Evolutionary conservation across 1,140 invertebrate species (phyloP), one percentile per base, ranked within the genome.

Genomic region (Coenobita brevimanus): DNA sequence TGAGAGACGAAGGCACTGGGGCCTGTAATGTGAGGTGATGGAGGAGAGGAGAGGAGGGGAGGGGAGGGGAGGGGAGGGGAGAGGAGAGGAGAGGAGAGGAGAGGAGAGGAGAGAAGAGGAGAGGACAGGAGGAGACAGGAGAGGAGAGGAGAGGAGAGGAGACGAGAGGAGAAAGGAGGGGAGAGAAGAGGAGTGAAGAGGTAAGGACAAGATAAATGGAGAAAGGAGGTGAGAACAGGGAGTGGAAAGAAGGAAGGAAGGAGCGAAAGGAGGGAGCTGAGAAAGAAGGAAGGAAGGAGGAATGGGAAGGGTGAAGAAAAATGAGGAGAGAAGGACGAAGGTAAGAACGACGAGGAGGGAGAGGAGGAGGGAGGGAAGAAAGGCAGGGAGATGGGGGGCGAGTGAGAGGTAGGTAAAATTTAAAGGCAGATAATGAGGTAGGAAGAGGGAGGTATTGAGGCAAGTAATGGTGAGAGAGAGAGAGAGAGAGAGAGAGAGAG

Each of bases 21-120:
- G n/a, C n/a, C n/a, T n/a, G n/a, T n/a, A n/a, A n/a, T n/a, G n/a
- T n/a, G n/a, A n/a, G n/a, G n/a, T n/a, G n/a, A 57, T 13, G 54
- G 54, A 57, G n/a, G n/a, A 57, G 10, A 57, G n/a, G n/a, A 57
- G n/a, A n/a, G n/a, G n/a, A 57, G n/a, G 10, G 54, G n/a, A 57
- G n/a, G 54, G n/a, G n/a, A 57, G n/a, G 54, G n/a, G 13, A 57
- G n/a, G n/a, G n/a, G 54, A n/a, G 54, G n/a, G n/a, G n/a, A 57
- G 54, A 57, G 54, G n/a, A 57, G 54, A 57, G n/a, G n/a, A 10
- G 54, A 57, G 54, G 54, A 13, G n/a, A 57, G 54, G 54, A 57
- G n/a, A 57, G n/a, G n/a, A 57, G n/a, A 57, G 54, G n/a, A 57
- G 54, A 57, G n/a, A 57, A 57, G n/a, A 57, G n/a, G n/a, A n/a